These are phyloP conservation scores for Dorcus parallelipipedus DNA, from an alignment of 2,888 invertebrate genomes.

Conservation along the genomic window DNA sequence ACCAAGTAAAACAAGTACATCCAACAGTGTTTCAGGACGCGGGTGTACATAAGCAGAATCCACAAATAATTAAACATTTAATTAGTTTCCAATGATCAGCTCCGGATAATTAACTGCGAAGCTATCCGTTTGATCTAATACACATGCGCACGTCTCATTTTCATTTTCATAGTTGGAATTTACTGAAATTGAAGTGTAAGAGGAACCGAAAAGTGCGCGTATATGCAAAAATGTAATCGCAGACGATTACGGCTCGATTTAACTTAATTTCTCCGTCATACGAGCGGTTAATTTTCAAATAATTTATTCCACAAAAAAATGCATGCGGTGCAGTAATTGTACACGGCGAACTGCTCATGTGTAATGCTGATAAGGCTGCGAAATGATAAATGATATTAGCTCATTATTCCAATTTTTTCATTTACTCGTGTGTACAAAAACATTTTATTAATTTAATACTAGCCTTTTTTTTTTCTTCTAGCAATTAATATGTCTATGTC, in stretches of 20 bases:
- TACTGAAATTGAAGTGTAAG: too few relatives aligned
- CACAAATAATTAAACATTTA: slow-evolving; percentile 6
- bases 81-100: slow-evolving; percentile 3
- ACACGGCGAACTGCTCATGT: slow-evolving; percentile 1
- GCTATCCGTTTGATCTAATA: slow-evolving; percentile 8
- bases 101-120: slow-evolving; percentile 2
- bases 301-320: slow-evolving; percentile 3
- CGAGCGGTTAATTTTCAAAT: slow-evolving; percentile 2
- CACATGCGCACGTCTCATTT: too few relatives aligned
- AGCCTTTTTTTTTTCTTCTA: too few relatives aligned
- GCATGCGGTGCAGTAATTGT: not conserved
- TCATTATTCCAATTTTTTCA: too few relatives aligned
- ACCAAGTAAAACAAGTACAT: too few relatives aligned
- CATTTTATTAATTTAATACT: too few relatives aligned
- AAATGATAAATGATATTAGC: not conserved
- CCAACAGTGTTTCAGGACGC: too few relatives aligned
- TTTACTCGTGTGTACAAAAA: too few relatives aligned
- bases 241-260: slow-evolving; percentile 6
- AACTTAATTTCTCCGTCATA: not conserved
- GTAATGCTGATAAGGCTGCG: slow-evolving; percentile 3
- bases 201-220: not conserved
- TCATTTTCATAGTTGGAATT: too few relatives aligned
- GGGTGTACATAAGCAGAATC: not conserved
- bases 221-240: not conserved
- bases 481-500: too few relatives aligned